Conservation (phyloP, 1,140 invertebrate genomes). For the Drosophila arawakana region DNA sequence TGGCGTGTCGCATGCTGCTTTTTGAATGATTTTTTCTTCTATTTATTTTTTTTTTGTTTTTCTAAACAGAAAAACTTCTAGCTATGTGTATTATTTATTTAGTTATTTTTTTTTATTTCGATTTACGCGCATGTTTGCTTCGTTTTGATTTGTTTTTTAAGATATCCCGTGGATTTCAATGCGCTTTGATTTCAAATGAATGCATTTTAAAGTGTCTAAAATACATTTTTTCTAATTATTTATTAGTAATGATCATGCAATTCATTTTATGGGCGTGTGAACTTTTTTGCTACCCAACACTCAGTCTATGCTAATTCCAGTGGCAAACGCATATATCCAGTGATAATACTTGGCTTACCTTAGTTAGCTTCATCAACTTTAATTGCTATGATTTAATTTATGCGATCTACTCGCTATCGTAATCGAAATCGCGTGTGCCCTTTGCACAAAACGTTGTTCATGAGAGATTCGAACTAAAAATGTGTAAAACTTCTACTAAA, state of each 20-base stretch:
- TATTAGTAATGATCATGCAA: slow-evolving; percentile 73
- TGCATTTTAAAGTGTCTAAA: slow-evolving; percentile 67
- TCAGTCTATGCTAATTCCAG: slow-evolving; percentile 39
- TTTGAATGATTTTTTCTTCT: slow-evolving; percentile 56
- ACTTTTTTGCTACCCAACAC: slow-evolving; percentile 14
- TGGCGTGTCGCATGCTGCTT: slow-evolving; percentile 62
- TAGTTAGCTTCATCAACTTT: slow-evolving; percentile 42
- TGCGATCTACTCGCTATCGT: slow-evolving; percentile 13
- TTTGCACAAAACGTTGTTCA: slow-evolving; percentile 19
- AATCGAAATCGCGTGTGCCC: slow-evolving; percentile 38
- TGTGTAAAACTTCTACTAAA: neutral
- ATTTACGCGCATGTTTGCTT: slow-evolving; percentile 29
- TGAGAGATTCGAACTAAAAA: slow-evolving; percentile 27
- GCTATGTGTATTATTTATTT: slow-evolving; percentile 22
- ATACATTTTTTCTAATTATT: slow-evolving; percentile 70
- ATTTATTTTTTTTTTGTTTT: slow-evolving; percentile 43
- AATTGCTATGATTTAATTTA: slow-evolving; percentile 42
- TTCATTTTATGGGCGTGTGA: slow-evolving; percentile 56
- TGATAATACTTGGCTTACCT: slow-evolving; percentile 18
- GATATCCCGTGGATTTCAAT: slow-evolving; percentile 29
- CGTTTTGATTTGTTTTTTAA: slow-evolving; percentile 11
- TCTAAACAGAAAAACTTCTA: slow-evolving; percentile 20
- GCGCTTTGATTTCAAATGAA: slow-evolving; percentile 61
- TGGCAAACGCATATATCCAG: slow-evolving; percentile 17
- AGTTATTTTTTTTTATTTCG: slow-evolving; percentile 1